Conservation (phyloP, 2,888 invertebrate genomes). For the Tetragonisca angustula region DNA sequence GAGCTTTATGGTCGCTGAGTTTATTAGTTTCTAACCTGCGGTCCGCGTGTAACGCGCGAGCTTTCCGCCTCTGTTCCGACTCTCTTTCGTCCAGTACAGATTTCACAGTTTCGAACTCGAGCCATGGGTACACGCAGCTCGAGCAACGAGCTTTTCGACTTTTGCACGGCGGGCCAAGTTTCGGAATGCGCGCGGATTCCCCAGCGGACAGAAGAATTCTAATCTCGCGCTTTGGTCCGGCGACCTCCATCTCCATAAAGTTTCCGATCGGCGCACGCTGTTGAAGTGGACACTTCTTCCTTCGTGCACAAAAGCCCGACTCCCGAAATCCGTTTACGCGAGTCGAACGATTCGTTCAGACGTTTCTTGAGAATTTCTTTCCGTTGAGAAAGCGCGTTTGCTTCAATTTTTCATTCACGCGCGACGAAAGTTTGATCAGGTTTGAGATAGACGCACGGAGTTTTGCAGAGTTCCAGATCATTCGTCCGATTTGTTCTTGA, state of each 20-base stretch:
- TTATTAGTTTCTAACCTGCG: constrained; percentile 42
- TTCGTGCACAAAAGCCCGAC: neutral
- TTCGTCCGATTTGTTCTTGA: no score
- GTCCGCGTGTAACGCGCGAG: constrained; percentile 8
- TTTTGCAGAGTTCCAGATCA: no score
- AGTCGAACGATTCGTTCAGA: neutral
- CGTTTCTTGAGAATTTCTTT: neutral
- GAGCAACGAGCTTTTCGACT: neutral
- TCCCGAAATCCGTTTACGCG: constrained; percentile 15
- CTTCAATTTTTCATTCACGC: no score
- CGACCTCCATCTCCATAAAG: neutral
- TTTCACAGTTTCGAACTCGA: constrained; percentile 11
- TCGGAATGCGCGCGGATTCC: constrained; percentile 10
- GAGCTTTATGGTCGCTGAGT: constrained; percentile 35
- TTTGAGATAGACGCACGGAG: no score
- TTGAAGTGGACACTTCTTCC: neutral
- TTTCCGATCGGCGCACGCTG: neutral
- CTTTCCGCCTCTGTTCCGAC: neutral
- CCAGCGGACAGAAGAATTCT: constrained; percentile 29
- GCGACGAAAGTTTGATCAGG: no score
- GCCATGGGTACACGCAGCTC: neutral
- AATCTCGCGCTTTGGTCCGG: constrained; percentile 15
- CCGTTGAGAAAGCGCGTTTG: no score
- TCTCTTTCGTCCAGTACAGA: constrained; percentile 1
- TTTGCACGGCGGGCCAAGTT: constrained; percentile 1